Evolutionary conservation across 2,888 invertebrate genomes (phyloP), one percentile per base, ranked within the genome.

Genomic region (Sipha maydis): DNA sequence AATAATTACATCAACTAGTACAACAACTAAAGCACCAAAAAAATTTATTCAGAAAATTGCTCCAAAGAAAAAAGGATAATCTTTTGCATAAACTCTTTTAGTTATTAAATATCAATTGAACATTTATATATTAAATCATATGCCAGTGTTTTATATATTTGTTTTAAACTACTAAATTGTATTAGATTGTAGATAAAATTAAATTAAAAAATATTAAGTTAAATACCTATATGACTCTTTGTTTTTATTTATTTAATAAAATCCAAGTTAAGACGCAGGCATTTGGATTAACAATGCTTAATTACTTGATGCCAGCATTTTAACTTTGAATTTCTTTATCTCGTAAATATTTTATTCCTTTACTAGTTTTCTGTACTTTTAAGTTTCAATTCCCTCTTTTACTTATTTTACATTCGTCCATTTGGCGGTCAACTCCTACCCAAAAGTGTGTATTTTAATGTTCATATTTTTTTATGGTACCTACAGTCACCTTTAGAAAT

Each of bases 21-120:
- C 83, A 75, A 89, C 83, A 21, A 89, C 76, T 61, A 89, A 77
- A 54, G 69, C 83, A 41, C 83, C 89, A 61, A 84, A 78, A 73
- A 89, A 89, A 84, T 89, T 56, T 89, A 79, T 89, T 73, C 89
- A 89, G 75, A 89, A 89, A 89, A 89, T 89, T 85, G 56, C 85
- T 78, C 84, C 48, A 61, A 89, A 89, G 79, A 89, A 79, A 85
- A 89, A 84, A 78, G 77, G n/a, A 80, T 86, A 71, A 83, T 83
- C n/a, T n/a, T 48, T 11, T 54, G 25, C 83, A 67, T 78, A 71
- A 28, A 71, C 77, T 67, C 54, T 75, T 67, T 9, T 77, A 73
- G 48, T 28, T 79, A 75, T 34, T 78, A 77, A 77, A 67, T 67
- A 38, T 61, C 9, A 31, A 48, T 71, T 31, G 41, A 41, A 41